These are phyloP conservation scores for Epinephelus fuscoguttatus DNA, from an alignment of 2,113 vertebrate species.

Conservation along the genomic window DNA sequence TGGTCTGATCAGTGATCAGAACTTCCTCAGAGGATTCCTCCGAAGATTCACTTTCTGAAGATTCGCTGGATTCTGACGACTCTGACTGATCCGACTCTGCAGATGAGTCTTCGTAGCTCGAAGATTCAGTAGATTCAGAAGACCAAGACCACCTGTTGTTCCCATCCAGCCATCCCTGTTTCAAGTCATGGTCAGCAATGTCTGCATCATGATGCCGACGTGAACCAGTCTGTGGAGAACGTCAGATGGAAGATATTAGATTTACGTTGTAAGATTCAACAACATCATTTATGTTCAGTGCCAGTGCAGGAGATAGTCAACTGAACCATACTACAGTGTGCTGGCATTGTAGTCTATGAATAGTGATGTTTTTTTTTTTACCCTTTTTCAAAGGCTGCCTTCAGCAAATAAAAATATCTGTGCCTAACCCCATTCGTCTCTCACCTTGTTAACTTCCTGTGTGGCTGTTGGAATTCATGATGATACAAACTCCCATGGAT, in stretches of 20 bases:
- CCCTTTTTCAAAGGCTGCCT: too few relatives aligned
- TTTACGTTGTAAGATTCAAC: not conserved
- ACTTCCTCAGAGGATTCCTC: conserved; percentile 42
- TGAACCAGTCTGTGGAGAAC: conserved; percentile 22
- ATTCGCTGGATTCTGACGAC: not conserved
- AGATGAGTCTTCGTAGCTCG: not conserved
- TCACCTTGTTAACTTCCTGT: too few relatives aligned
- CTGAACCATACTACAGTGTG: too few relatives aligned
- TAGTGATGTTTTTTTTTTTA: too few relatives aligned
- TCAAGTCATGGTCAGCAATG: conserved; percentile 1
- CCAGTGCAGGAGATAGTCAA: too few relatives aligned
- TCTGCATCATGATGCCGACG: conserved; percentile 26
- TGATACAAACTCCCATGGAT: too few relatives aligned
- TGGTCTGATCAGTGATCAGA: not conserved
- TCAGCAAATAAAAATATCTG: too few relatives aligned
- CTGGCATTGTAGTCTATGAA: too few relatives aligned
- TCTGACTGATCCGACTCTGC: conserved; percentile 10
- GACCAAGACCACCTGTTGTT: not conserved
- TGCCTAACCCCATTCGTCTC: too few relatives aligned
- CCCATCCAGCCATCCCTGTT: not conserved
- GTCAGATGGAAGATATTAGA: not conserved
- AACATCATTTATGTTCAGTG: too few relatives aligned
- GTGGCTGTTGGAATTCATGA: too few relatives aligned
- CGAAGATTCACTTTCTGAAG: conserved; percentile 36
- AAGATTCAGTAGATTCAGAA: accelerated